Evolutionary conservation across 2,888 invertebrate genomes (phyloP).

Genomic region (Smittia sp.): DNA sequence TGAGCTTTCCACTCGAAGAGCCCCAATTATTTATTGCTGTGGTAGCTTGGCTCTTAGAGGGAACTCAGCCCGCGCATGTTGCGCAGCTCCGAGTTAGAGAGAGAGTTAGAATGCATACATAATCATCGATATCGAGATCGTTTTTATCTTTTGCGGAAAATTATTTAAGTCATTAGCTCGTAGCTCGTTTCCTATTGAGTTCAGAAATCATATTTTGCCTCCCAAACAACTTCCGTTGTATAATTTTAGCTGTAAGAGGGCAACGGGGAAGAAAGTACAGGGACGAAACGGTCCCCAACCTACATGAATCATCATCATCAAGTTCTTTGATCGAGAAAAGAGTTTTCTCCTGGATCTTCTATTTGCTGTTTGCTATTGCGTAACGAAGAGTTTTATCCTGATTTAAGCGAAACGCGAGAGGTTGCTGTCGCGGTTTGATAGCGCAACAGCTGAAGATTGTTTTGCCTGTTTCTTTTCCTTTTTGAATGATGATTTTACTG

Average conservation of each 20-base stretch:
- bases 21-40: constrained; percentile 35
- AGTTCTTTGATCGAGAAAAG: not conserved
- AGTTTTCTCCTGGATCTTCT: not conserved
- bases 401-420: not conserved
- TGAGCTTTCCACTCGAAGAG: not conserved
- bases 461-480: not conserved
- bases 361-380: not conserved
- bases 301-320: not conserved
- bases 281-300: not conserved
- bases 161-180: not conserved
- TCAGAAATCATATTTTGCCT: not conserved
- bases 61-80: not conserved
- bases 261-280: not conserved
- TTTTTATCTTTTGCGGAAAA: not conserved
- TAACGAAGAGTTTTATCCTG: not conserved
- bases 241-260: not conserved
- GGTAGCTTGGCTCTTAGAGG: constrained; percentile 21
- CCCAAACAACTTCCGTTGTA: not conserved
- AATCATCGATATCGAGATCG: constrained; percentile 8
- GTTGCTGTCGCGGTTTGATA: not conserved
- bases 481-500: not conserved
- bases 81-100: not conserved
- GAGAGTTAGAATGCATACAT: constrained; percentile 20
- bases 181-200: not conserved
- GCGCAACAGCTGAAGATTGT: not conserved